Evolutionary conservation across 2,113 vertebrate species (phyloP), one percentile per base, ranked within the genome.

Genomic region (Elanoides forficatus): DNA sequence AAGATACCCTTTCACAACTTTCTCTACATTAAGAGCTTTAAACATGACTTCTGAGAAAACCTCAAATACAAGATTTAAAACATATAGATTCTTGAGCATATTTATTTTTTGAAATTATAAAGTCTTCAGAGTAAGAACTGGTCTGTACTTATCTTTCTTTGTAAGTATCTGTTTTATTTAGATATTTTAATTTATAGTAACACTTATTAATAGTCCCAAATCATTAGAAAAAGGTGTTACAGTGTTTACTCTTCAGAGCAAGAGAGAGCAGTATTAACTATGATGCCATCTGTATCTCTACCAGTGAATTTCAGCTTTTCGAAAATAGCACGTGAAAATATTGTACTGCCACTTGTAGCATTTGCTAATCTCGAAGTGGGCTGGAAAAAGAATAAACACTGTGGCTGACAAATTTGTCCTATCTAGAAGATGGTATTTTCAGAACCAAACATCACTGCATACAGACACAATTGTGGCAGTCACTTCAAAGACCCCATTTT

Each of bases 31-130:
- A 82, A 72, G 81, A 88, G 74, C 95, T 96, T 97, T 90, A 95
- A 95, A 97, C 85, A 34, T 4, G 34, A 96, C 96, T 95, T 95
- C 96, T 96, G 79, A 97, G 90, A 81, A 91, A 96, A 96, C 92
- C 90, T 97, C 92, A 94, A 76, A 92, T 91, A 75, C n/a, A 55
- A 67, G 34, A 92, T 78, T 87, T 93, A 94, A 95, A 92, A 93
- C 82, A 56, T 21, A 90, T 3, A 75, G 66, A 88, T 86, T 88
- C 43, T 80, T 67, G 11, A 85, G 20, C 13, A 29, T 65, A 43
- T 78, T 58, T 81, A 43, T 81, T 91, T 97, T 87, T 55, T 27
- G 6, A 80, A 76, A 76, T 55, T 47, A 53, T 38, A 47, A 72
- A 52, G 25, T 67, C 60, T 94, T 89, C 65, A 82, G 52, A 81